Evolutionary conservation across 1,140 invertebrate species (phyloP), one percentile per base, ranked within the genome.

Genomic region (Atta texana): DNA sequence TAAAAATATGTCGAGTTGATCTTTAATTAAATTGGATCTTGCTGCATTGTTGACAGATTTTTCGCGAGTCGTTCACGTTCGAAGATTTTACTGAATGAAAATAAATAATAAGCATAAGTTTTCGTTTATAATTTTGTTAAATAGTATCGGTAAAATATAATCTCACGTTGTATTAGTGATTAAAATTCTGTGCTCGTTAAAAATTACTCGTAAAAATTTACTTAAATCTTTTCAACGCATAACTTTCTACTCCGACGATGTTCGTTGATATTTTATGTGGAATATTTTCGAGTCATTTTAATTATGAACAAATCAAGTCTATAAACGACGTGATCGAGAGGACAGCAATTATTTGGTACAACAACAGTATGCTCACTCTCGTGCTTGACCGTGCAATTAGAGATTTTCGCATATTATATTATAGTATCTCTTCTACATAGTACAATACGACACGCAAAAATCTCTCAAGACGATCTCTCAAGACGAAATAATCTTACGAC

Each of bases 161-260:
- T 88, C 59, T 87, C 28, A 49, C 76, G 51, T 21, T 34, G 51
- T 18, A 28, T 28, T 51, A 85, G 21, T 24, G n/a, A 89, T 89
- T 89, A 86, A 89, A 89, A 89, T 86, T 86, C 34, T 86, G 66
- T 59, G 53, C 16, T 51, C 28, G 59, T 86, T 80, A 74, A 78
- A 88, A 53, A 71, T 55, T 39, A 86, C 53, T 89, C 2, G 21
- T 53, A 55, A 85, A 72, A 85, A 39, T 64, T 85, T 66, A 57
- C 59, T 77, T 55, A 49, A 51, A 49, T 64, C 28, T 74, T 28
- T 64, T 49, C 24, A n/a, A 44, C 4, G 34, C 1, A 1, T 31
- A 10, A 28, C 14, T 66, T 18, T 31, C 49, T 24, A 10, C 12
- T 68, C 44, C 12, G 0, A 24, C n/a, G 39, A 76, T 28, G 28